Evolutionary conservation across 2,797 vertebrate species (phyloP).

Genomic region (Dicrostonyx torquatus): DNA sequence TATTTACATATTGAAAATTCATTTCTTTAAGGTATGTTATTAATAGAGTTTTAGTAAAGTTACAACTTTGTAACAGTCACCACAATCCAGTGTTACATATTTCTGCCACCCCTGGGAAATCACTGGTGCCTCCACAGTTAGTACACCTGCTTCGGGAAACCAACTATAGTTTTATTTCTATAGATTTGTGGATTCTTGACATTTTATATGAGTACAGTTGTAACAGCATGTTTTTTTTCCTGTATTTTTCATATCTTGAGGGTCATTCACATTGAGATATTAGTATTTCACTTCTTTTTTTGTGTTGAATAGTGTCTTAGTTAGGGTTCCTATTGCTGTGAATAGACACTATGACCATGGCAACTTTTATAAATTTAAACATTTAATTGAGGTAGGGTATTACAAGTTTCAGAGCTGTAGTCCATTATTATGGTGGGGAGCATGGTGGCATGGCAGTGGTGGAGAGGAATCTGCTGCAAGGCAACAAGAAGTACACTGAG

Average conservation of each 20-base stretch:
- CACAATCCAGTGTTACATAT: slow-evolving; percentile 46
- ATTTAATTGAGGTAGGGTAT: neutral
- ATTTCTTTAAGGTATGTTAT: slow-evolving; percentile 13
- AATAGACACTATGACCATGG: neutral
- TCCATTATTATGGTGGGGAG: neutral
- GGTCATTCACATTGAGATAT: neutral
- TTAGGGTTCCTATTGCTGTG: neutral
- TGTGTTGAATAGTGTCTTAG: neutral
- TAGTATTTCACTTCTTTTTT: slow-evolving; percentile 41
- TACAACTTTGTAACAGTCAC: slow-evolving; percentile 17
- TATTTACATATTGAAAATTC: slow-evolving; percentile 23
- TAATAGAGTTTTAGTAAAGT: slow-evolving; percentile 52
- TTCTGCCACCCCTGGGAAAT: neutral
- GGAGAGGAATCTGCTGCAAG: neutral
- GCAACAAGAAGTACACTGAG: neutral
- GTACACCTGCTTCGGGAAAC: neutral
- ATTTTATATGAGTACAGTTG: slow-evolving; percentile 46
- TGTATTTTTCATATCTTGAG: slow-evolving; percentile 44
- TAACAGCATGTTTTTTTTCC: slow-evolving; percentile 16
- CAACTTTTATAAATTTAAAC: neutral
- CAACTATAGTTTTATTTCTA: slow-evolving; percentile 25
- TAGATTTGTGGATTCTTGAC: slow-evolving; percentile 39
- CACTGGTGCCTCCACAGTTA: slow-evolving; percentile 4
- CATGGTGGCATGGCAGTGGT: neutral
- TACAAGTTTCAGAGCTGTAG: neutral